Conservation (phyloP, 2,888 invertebrate genomes). For the Hirudinaria manillensis region DNA sequence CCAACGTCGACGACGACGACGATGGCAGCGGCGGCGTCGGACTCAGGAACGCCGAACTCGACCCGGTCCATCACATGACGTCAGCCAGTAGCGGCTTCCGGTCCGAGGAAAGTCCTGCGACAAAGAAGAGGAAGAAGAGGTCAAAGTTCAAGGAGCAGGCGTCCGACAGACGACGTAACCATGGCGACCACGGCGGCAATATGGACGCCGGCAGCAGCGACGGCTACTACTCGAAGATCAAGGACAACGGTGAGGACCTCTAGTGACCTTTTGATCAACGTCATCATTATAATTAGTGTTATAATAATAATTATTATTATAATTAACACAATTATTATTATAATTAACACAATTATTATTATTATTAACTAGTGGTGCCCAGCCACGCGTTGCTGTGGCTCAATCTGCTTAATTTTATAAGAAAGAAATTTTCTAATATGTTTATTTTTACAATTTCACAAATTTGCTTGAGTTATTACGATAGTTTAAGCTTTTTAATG, state of each 20-base stretch:
- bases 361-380: too few species aligned
- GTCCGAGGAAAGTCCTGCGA: conserved; percentile 13
- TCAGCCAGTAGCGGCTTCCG: conserved; percentile 21
- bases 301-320: too few species aligned
- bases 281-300: too few species aligned
- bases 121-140: conserved; percentile 19
- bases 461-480: too few species aligned
- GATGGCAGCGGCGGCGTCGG: conserved; percentile 1
- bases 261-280: too few species aligned
- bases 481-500: too few species aligned
- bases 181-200: not conserved
- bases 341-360: conserved; percentile 15
- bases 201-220: conserved; percentile 24
- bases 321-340: conserved; percentile 11
- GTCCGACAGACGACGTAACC: not conserved
- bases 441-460: too few species aligned
- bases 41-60: not conserved
- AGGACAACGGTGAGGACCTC: conserved; percentile 24
- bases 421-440: too few species aligned
- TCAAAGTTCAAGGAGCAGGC: not conserved
- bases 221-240: conserved; percentile 28
- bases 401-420: too few species aligned
- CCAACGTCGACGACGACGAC: conserved; percentile 24
- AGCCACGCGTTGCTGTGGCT: not conserved
- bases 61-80: conserved; percentile 4